A percentile compares a stretch with the other conserved stretches of the same genome.
Evolutionary conservation across 1,140 invertebrate genomes (phyloP).

Genomic region (Drosophila lacertosa): DNA sequence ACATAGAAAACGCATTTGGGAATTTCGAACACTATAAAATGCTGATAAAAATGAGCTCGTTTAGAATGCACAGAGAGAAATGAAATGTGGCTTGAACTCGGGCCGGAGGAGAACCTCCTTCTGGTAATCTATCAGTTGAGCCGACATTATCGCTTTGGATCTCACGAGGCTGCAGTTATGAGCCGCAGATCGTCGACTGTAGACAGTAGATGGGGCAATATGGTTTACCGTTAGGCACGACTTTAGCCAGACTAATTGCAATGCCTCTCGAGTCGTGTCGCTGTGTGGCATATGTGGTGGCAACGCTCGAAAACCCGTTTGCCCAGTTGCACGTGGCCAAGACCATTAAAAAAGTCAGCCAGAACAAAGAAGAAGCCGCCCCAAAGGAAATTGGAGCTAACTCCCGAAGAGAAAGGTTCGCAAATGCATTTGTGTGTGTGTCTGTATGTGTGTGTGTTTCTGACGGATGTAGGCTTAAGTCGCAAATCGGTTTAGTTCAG

Average conservation of each 20-base stretch:
- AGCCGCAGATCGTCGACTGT: slow-evolving; percentile 11
- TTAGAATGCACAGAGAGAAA: slow-evolving; percentile 6
- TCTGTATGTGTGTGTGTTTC: neutral
- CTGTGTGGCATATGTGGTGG: slow-evolving; percentile 50
- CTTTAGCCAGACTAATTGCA: slow-evolving; percentile 80
- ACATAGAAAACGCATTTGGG: slow-evolving; percentile 62
- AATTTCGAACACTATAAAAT: neutral
- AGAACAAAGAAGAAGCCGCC: slow-evolving; percentile 53
- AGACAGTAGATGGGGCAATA: slow-evolving; percentile 30
- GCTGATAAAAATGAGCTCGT: neutral
- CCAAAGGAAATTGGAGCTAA: slow-evolving; percentile 52
- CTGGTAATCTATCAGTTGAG: slow-evolving; percentile 71
- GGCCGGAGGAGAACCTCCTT: no score
- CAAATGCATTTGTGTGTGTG: slow-evolving; percentile 13
- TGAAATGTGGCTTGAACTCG: slow-evolving; percentile 20
- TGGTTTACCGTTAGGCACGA: slow-evolving; percentile 76
- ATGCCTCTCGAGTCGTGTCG: slow-evolving; percentile 13
- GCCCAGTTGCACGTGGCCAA: slow-evolving; percentile 54
- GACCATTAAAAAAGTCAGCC: slow-evolving; percentile 42
- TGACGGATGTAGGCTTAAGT: slow-evolving; percentile 14
- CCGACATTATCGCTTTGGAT: slow-evolving; percentile 74
- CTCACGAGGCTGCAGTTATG: slow-evolving; percentile 65
- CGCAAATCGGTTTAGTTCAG: slow-evolving; percentile 29
- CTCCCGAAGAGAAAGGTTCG: slow-evolving; percentile 29
- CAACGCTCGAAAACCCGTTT: slow-evolving; percentile 60